These are phyloP conservation scores for Gallinago nigripennis DNA, from an alignment of 2,797 vertebrate genomes.

Conservation along the genomic window DNA sequence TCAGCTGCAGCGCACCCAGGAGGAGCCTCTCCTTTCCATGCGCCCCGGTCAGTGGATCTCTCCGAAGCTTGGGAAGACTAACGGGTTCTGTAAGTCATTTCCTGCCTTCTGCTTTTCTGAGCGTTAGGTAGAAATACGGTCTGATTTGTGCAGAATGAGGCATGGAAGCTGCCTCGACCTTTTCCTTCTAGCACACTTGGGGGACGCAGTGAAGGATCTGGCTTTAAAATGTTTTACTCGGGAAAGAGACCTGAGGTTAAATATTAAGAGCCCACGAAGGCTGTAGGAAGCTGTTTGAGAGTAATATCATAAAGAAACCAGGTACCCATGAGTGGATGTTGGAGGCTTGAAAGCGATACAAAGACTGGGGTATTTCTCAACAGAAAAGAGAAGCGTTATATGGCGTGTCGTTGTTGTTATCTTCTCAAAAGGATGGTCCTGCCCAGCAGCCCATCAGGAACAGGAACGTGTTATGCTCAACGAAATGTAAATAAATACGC, in stretches of 20 bases:
- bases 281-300: background rate
- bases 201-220: background rate
- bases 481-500: background rate
- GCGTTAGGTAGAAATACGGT: background rate
- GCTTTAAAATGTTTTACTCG: background rate
- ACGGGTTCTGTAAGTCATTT: slow-evolving; percentile 36
- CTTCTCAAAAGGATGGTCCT: background rate
- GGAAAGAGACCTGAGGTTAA: background rate
- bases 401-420: background rate
- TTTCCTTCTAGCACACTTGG: background rate
- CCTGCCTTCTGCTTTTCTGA: background rate
- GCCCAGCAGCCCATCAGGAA: background rate
- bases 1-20: background rate
- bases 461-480: background rate
- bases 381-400: background rate
- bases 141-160: background rate
- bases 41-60: background rate
- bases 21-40: background rate
- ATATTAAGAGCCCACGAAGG: background rate
- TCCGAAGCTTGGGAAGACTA: background rate
- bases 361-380: background rate
- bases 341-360: background rate
- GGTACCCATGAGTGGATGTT: background rate
- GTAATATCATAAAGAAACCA: background rate
- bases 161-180: background rate